A percentile compares a stretch with the other conserved stretches of the same genome.
phyloP scores from a whole-genome alignment of 2,113 vertebrate genomes.

The Takifugu bimaculatus region DNA sequence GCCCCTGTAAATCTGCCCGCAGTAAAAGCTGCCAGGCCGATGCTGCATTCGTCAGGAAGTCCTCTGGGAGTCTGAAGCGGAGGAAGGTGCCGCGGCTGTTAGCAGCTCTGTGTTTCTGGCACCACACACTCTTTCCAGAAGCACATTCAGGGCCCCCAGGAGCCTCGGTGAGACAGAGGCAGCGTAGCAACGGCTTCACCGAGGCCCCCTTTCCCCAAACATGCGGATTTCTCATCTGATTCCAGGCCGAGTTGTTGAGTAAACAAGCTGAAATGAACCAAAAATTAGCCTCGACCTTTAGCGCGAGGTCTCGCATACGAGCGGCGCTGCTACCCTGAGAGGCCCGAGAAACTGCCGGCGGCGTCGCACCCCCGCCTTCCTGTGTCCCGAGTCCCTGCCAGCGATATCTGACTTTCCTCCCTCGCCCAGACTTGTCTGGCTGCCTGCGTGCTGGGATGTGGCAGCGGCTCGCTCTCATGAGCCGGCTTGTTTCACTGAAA shows the following conservation, averaged over 20 bases:
- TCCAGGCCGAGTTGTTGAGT: no score
- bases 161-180: no score
- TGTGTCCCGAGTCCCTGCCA: constrained; percentile 50
- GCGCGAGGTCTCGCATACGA: no score
- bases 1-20: background rate
- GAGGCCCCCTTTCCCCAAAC: constrained; percentile 33
- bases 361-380: constrained; percentile 58
- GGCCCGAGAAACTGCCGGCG: background rate
- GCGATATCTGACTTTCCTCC: constrained; percentile 46
- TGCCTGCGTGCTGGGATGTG: constrained; percentile 34
- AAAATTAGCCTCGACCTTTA: no score
- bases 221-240: background rate
- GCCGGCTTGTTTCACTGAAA: constrained; percentile 47
- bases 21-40: no score
- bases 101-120: constrained; percentile 50
- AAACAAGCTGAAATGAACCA: no score
- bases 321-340: no score
- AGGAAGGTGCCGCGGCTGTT: constrained; percentile 28
- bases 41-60: background rate
- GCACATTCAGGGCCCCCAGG: no score
- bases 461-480: constrained; percentile 36
- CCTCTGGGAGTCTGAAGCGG: constrained; percentile 9
- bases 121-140: background rate
- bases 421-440: constrained; percentile 22
- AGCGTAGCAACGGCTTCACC: no score